Conservation (phyloP, 2,797 vertebrate species). For the Morus bassanus region DNA sequence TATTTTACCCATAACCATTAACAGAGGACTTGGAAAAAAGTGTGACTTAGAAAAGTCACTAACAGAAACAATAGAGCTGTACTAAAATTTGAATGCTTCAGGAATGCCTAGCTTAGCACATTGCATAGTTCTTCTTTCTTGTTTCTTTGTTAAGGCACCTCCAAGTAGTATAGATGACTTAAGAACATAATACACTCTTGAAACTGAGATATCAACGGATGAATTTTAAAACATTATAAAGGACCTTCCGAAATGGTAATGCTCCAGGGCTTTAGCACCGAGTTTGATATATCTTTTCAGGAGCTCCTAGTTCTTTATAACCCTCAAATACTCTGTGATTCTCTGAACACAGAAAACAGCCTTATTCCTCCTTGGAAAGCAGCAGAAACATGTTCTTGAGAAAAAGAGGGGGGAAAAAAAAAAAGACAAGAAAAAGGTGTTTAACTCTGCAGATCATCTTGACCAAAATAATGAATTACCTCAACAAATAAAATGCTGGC, state of each 20-base stretch:
- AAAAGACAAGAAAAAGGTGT: background rate
- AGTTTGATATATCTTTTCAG: conserved; percentile 14
- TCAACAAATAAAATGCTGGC: background rate
- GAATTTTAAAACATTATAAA: conserved; percentile 38
- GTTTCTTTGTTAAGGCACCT: background rate
- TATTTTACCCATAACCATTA: background rate
- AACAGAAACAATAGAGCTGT: background rate
- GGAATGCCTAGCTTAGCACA: background rate
- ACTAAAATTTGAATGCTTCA: background rate
- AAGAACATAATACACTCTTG: conserved; percentile 22
- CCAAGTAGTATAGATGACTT: background rate
- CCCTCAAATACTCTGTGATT: background rate
- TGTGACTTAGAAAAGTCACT: background rate
- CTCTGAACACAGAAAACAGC: background rate
- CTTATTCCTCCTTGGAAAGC: background rate
- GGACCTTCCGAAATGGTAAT: conserved; percentile 25
- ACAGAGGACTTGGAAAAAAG: background rate
- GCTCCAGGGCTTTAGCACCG: background rate
- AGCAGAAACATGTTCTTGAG: background rate
- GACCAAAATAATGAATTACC: background rate
- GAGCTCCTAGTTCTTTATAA: background rate
- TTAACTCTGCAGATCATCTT: background rate
- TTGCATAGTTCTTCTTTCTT: background rate
- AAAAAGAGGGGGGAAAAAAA: background rate
- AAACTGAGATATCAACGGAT: conserved; percentile 26